Base-by-base conservation (phyloP, 2,888 invertebrate species). In the Erebia epiphron region DNA sequence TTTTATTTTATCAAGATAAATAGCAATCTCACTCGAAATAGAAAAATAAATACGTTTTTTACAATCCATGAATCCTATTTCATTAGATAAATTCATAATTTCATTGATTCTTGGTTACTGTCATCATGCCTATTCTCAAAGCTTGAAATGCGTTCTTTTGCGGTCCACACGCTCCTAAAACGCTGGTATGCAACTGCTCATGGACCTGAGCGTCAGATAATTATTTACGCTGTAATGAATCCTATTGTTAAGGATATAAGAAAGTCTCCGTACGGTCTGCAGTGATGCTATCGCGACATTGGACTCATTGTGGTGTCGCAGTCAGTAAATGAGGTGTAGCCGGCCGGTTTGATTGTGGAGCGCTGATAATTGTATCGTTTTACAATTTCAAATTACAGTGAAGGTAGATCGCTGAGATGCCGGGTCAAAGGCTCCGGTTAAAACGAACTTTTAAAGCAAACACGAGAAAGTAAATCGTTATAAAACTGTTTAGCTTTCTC, bases 261-360 rank as follows among this genome's bases (percentile, higher is more conserved):
- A 52, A 57, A 18, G 62, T 68, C 18, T 43, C 41, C 43, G 49
- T 70, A 41, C 54, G 13, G 57, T 64, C 65, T 78, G 76, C 75
- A 77, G 78, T 67, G 89, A 88, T 88, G 80, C 76, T 83, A 88
- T 90, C 90, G 80, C 79, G 83, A 81, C 81, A 83, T 83, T 85
- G 84, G 83, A 82, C 81, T 78, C 79, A 78, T 78, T 80, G 79
- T 86, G 83, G 84, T 83, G 82, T 84, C 85, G 82, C 81, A 83
- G 80, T 77, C 82, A 79, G 80, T 82, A 83, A 85, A 86, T 83
- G 87, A 86, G 86, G 84, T 86, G 86, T 83, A 80, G 84, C 84
- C 78, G 82, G 83, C 83, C 79, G 80, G 79, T 81, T 80, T 83
- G 88, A 89, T 90, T 85, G 81, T 80, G 83, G 81, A 82, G 79